Evolutionary conservation across 2,113 vertebrate genomes (phyloP).

Genomic region (Oenanthe melanoleuca): DNA sequence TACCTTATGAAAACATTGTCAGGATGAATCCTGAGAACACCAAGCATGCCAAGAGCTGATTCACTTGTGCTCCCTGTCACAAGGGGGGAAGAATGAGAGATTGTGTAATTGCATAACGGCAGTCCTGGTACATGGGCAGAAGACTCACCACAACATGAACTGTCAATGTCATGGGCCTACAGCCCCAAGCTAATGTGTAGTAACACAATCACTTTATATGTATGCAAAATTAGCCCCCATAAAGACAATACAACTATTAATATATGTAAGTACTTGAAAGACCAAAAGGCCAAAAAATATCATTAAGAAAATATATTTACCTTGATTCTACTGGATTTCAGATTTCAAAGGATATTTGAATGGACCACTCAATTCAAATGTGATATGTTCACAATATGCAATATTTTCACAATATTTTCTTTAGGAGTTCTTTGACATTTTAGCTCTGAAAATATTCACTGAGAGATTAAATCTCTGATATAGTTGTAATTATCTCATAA

Average conservation of each 20-base stretch:
- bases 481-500: background rate
- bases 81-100: background rate
- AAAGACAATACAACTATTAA: background rate
- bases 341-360: background rate
- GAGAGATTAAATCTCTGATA: background rate
- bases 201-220: background rate
- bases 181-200: background rate
- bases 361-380: background rate
- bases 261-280: background rate
- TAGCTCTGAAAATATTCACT: background rate
- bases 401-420: background rate
- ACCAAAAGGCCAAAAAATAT: background rate
- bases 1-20: background rate
- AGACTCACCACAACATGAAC: background rate
- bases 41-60: background rate
- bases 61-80: background rate
- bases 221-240: background rate
- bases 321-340: background rate
- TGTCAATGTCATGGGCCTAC: background rate
- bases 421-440: background rate
- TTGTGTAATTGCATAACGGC: background rate
- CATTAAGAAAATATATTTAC: background rate
- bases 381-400: background rate
- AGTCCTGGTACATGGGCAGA: background rate
- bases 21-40: background rate